These are phyloP conservation scores for Cataglyphis rosenhaueri DNA, from an alignment of 2,888 invertebrate species.

Conservation along the genomic window DNA sequence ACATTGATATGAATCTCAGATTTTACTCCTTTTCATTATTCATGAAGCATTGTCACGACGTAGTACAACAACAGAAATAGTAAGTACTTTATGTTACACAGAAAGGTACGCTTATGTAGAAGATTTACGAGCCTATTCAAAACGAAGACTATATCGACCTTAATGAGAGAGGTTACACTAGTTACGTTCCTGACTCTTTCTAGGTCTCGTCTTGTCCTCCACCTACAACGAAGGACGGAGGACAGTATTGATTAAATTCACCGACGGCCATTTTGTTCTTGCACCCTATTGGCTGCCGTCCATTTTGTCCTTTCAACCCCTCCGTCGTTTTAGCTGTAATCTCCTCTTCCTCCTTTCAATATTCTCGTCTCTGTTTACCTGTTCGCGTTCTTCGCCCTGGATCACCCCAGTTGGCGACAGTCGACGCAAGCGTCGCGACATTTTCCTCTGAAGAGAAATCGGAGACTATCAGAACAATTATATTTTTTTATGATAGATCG, in stretches of 20 bases:
- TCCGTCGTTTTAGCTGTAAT: constrained; percentile 46
- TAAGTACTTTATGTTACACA: constrained; percentile 24
- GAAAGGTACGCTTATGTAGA: neutral
- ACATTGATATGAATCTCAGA: neutral
- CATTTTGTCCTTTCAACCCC: constrained; percentile 82
- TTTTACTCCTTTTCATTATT: neutral
- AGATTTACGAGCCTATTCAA: constrained; percentile 38
- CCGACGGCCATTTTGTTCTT: constrained; percentile 83
- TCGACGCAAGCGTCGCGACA: constrained; percentile 79
- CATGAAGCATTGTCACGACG: neutral
- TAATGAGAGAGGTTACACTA: constrained; percentile 84
- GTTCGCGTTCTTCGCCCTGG: constrained; percentile 64
- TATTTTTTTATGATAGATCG: constrained; percentile 49
- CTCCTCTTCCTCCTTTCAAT: constrained; percentile 62
- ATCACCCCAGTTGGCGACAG: constrained; percentile 63
- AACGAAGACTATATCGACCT: constrained; percentile 64
- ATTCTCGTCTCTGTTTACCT: constrained; percentile 55
- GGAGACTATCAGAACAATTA: constrained; percentile 63
- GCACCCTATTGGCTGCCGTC: constrained; percentile 82
- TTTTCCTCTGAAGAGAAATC: constrained; percentile 74
- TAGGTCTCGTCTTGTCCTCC: constrained; percentile 79
- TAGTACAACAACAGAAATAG: neutral
- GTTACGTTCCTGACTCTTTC: constrained; percentile 81
- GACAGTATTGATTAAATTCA: constrained; percentile 85
- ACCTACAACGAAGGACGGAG: constrained; percentile 78